phyloP scores from a whole-genome alignment of 2,113 vertebrate genomes.

The Dissostichus mawsoni region DNA sequence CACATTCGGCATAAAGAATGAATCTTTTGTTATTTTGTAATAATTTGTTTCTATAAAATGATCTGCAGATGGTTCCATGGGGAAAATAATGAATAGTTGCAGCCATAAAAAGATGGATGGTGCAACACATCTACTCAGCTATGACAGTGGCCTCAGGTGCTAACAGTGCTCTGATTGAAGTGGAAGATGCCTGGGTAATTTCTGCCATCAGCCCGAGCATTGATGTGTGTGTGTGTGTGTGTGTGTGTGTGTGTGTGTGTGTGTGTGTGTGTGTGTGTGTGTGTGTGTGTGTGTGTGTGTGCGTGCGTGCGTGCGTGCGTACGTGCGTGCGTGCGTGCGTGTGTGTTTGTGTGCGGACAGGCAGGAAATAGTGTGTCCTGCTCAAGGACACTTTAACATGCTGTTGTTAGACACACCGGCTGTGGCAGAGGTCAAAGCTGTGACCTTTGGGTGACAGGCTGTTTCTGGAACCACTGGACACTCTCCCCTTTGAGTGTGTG shows the following conservation, averaged over 20 bases:
- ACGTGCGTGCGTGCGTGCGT: background rate
- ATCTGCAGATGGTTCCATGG: background rate
- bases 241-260: conserved; percentile 4
- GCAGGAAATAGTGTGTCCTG: background rate
- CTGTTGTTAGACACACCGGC: conserved; percentile 20
- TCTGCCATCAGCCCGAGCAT: background rate
- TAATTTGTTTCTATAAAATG: too few species aligned
- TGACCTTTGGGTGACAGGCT: conserved; percentile 29
- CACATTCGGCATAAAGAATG: background rate
- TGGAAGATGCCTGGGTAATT: background rate
- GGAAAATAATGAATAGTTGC: background rate
- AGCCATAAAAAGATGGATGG: background rate
- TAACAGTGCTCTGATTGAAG: background rate
- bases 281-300: conserved; percentile 7
- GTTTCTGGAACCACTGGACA: conserved; percentile 13
- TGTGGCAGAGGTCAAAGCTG: conserved; percentile 26
- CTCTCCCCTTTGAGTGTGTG: background rate
- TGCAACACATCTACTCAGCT: background rate
- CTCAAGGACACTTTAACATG: conserved; percentile 42
- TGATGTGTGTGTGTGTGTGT: background rate
- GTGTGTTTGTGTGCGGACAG: background rate
- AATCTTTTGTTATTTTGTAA: too few species aligned
- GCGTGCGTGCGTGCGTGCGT: too few species aligned
- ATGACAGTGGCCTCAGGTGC: too few species aligned
- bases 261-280: conserved; percentile 4